A percentile compares a stretch with the other conserved stretches of the same genome.
These are phyloP conservation scores for Deilephila elpenor DNA, from an alignment of 2,888 invertebrate species.

Conservation along the genomic window DNA sequence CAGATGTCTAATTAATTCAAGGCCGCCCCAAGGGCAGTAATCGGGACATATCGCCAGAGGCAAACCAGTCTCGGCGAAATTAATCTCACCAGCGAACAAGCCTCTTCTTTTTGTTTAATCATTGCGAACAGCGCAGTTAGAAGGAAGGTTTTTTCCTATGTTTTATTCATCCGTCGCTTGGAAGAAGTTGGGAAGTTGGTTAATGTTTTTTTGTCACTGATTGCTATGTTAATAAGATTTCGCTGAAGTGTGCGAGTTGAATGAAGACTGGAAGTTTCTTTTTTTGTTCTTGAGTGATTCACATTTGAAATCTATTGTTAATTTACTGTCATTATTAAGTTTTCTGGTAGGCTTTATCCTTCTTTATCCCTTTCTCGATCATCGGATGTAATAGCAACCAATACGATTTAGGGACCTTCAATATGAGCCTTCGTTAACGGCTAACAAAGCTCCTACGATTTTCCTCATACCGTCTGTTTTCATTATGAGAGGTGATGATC, in stretches of 20 bases:
- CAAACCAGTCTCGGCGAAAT: neutral
- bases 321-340: too few species aligned
- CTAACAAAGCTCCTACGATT: too few species aligned
- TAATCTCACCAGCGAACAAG: slow-evolving; percentile 1
- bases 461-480: too few species aligned
- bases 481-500: too few species aligned
- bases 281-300: neutral
- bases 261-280: neutral
- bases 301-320: neutral
- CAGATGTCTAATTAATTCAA: slow-evolving; percentile 25
- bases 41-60: slow-evolving; percentile 15
- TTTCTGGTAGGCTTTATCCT: too few species aligned
- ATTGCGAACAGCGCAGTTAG: slow-evolving; percentile 7
- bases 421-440: too few species aligned
- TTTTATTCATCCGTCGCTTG: slow-evolving; percentile 14
- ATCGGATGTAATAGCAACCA: too few species aligned
- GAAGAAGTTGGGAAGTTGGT: slow-evolving; percentile 14
- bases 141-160: slow-evolving; percentile 10
- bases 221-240: slow-evolving; percentile 8
- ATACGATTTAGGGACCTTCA: too few species aligned
- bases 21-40: slow-evolving; percentile 10
- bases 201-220: neutral
- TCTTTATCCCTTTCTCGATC: too few species aligned
- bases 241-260: neutral
- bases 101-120: slow-evolving; percentile 19